Evolutionary conservation across 1,140 invertebrate genomes (phyloP), one percentile per base, ranked within the genome.

Genomic region (Aphaenogaster floridana): DNA sequence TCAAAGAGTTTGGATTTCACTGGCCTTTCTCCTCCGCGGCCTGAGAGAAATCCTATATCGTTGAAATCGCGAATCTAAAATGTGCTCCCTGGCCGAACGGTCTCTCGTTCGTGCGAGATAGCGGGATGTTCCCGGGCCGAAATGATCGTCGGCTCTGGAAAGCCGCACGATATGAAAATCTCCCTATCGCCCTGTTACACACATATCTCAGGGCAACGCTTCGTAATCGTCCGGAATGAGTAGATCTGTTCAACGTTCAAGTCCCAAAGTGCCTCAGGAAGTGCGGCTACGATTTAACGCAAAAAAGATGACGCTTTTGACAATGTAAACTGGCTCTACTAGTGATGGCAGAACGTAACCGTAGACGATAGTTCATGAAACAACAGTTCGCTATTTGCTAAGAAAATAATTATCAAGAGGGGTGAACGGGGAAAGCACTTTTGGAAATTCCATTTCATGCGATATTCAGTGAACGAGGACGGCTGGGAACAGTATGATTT

Each of bases 51-150:
- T 76, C 54, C 80, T 71, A 72, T 83, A 83, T 72, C 80, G 68
- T 83, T 39, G 80, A 76, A 84, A 84, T 84, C 69, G 69, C 80
- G 69, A 84, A 84, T 84, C 34, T 84, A 76, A 84, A 84, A 84
- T 76, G 69, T 42, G n/a, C 42, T 48, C 42, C 45, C 52, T 34
- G 42, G 13, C n/a, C 63, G 63, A 68, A 7, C 42, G 54, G 54
- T 34, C n/a, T 48, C 42, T 50, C 68, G 54, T 59, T 74, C 42
- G 45, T 7, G 69, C n/a, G 69, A 48, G 80, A 74, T 84, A 76
- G n/a, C 69, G 42, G 57, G 54, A 76, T 42, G 69, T 84, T 74
- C 80, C n/a, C 42, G 17, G 42, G 2, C 34, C 68, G 13, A 50
- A 61, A 61, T 50, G 45, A 76, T 72, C 80, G 36, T 74, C 79